Evolutionary conservation across 2,797 vertebrate species (phyloP), one percentile per base, ranked within the genome.

Genomic region (Denticeps clupeoides): DNA sequence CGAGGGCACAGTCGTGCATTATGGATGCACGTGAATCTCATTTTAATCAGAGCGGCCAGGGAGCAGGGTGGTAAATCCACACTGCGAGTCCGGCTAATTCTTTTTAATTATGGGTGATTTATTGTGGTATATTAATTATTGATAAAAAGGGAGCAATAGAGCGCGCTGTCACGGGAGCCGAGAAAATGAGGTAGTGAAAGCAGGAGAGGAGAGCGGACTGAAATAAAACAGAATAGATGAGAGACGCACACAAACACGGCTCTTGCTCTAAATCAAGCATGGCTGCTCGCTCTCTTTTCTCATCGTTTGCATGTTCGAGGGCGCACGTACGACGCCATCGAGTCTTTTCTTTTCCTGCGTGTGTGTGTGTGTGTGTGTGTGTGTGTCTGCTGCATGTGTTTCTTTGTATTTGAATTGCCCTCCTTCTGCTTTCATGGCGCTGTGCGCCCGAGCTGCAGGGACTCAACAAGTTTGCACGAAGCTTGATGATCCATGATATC

Each of bases 91-190:
- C 46, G 27, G 55, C 49, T 59, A 66, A 68, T 62, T n/a, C 58
- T 60, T 49, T 68, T 68, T 63, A 68, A 71, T 71, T 68, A 68
- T 51, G 56, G 48, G 49, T 61, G 56, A 71, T 71, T 55, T 64
- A 62, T 68, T 47, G 53, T 43, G 45, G 45, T 48, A 29, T 56
- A 62, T 71, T 65, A 66, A 68, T 66, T 64, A 71, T 71, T 64
- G 51, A 68, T 59, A 60, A 55, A 58, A 55, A 59, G 28, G 40
- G n/a, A n/a, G 49, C 50, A 56, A 62, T 60, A 52, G 52, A 38
- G 46, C 60, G 51, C 46, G 58, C 53, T 53, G 53, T 63, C 53
- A 56, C 58, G 41, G 54, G 43, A 55, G 37, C 16, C 18, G 45
- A 59, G 62, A 61, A 59, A 63, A 67, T 56, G 54, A 64, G 51